Base-by-base conservation (phyloP, 1,140 invertebrate species). In the Bombus soroeensis region DNA sequence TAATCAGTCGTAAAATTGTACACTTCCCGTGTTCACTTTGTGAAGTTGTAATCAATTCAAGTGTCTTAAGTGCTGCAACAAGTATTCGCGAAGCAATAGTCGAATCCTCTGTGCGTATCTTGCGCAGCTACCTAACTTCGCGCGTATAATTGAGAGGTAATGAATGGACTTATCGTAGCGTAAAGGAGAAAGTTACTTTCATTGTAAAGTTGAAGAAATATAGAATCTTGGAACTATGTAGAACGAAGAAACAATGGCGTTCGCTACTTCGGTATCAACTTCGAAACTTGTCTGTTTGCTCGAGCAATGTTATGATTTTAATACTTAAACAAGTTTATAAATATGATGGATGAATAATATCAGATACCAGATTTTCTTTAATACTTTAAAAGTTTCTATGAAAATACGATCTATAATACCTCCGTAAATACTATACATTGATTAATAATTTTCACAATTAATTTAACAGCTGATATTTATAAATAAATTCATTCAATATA, bases 181-280 rank as follows among this genome's bases (percentile, higher is more conserved):
- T 53, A n/a, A 76, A 25, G 32, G 34, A 34, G 74, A 34, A 75
- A 76, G 73, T 74, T 9, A 34, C 18, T 37, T 75, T 53, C 73
- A 28, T 74, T 34, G n/a, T 34, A 9, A 53, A 32, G 41, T 25
- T 74, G 47, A 74, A 74, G 73, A 75, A 75, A 75, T 13, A 15
- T 37, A 37, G 47, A 37, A 76, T 22, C 47, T 59, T 18, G 32
- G 1, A 18, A 57, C 22, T 34, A 15, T 34, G 12, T 9, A 10
- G 71, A 73, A 73, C n/a, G 71, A 32, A 59, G 57, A 25, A 59
- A 59, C 57, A 28, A 59, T 53, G 47, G 47, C 47, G 47, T 53
- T 53, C 18, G 47, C 47, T 53, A 53, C 47, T 53, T 53, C 18
- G 47, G 47, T 53, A 18, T 53, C 47, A 71, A 71, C 37, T 41